Evolutionary conservation across 2,113 vertebrate species (phyloP).

Genomic region (Ictidomys tridecemlineatus): DNA sequence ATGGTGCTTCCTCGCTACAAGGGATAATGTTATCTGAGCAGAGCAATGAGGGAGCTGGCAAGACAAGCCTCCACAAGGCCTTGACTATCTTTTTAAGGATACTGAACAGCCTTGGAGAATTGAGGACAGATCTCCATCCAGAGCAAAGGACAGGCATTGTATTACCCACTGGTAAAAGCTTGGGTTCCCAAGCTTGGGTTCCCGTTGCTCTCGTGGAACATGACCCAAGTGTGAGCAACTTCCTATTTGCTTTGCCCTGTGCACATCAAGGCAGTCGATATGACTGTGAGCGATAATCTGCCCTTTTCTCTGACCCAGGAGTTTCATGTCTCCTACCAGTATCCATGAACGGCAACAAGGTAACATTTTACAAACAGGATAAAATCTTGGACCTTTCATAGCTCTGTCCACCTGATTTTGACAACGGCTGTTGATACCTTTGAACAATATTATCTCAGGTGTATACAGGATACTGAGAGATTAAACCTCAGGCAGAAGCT

Average conservation of each 20-base stretch:
- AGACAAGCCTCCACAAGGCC: neutral
- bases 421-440: neutral
- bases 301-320: neutral
- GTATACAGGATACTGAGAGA: neutral
- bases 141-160: neutral
- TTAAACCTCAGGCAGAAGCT: neutral
- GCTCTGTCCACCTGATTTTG: neutral
- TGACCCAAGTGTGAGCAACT: fast-evolving
- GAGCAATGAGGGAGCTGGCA: fast-evolving
- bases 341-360: neutral
- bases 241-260: neutral
- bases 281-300: neutral
- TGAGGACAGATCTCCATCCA: neutral
- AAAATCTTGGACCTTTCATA: neutral
- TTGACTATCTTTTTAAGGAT: neutral
- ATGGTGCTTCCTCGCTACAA: neutral
- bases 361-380: neutral
- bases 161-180: neutral
- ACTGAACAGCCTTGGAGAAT: neutral
- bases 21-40: neutral
- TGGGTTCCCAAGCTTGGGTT: neutral
- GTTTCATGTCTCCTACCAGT: neutral
- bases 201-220: no score
- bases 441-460: neutral
- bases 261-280: neutral